Conservation (phyloP, 2,888 invertebrate species). For the Ennomos quercinarius region DNA sequence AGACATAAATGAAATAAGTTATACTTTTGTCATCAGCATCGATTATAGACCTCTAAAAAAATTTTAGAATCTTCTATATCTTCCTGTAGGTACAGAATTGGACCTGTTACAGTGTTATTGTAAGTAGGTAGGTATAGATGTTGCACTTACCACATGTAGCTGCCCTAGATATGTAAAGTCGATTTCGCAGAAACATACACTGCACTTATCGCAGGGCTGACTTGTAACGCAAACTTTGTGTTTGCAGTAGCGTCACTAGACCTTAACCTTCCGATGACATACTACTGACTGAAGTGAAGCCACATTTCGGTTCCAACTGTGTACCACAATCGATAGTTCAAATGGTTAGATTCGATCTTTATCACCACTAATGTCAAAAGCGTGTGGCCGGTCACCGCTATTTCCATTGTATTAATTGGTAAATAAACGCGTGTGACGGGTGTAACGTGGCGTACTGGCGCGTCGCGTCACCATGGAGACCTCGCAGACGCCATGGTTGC, state of each 20-base stretch:
- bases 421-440: conserved; percentile 64
- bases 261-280: conserved; percentile 48
- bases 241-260: conserved; percentile 48
- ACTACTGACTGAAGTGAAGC: conserved; percentile 38
- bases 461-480: conserved; percentile 65
- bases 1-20: no score
- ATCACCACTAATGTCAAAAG: conserved; percentile 48
- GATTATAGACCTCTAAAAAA: no score
- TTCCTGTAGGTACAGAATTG: no score
- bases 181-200: conserved; percentile 45
- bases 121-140: no score
- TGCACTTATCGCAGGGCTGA: conserved; percentile 36
- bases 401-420: conserved; percentile 66
- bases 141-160: conserved; percentile 50
- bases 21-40: no score
- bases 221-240: conserved; percentile 45
- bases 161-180: conserved; percentile 36
- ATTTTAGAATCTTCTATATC: no score
- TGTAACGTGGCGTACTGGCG: conserved; percentile 47
- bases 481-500: conserved; percentile 59
- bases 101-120: no score
- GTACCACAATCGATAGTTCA: conserved; percentile 24
- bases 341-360: conserved; percentile 40
- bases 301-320: conserved; percentile 26
- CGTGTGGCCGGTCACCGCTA: conserved; percentile 54